Evolutionary conservation across 2,797 vertebrate genomes (phyloP).

Genomic region (Danio tinwini): DNA sequence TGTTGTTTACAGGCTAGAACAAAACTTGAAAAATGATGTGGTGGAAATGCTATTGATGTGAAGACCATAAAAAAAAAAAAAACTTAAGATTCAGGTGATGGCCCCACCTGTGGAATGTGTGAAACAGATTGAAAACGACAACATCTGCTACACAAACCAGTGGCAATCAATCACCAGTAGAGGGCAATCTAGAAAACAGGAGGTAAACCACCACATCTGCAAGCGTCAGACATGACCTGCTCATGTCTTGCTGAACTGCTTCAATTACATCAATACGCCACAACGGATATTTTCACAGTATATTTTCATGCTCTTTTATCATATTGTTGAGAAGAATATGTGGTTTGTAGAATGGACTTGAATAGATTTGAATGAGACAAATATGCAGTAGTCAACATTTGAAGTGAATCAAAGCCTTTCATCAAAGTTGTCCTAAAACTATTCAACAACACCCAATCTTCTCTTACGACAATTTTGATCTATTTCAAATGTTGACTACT

Average conservation of each 20-base stretch:
- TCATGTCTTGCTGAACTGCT: conserved; percentile 12
- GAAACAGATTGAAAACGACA: conserved; percentile 21
- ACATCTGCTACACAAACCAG: conserved; percentile 8
- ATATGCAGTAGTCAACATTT: no score
- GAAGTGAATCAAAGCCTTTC: no score
- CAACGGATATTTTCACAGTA: not conserved
- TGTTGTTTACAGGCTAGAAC: conserved; percentile 32
- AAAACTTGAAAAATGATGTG: not conserved
- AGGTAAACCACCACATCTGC: conserved; percentile 30
- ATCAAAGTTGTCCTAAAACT: no score
- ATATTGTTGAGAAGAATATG: no score
- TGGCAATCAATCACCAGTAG: conserved; percentile 47
- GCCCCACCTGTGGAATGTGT: conserved; percentile 47
- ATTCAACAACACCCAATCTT: no score
- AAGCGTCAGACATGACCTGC: not conserved
- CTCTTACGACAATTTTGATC: no score
- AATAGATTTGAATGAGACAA: not conserved
- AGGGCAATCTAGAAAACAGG: conserved; percentile 41
- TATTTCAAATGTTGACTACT: no score
- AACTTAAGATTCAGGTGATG: conserved; percentile 18
- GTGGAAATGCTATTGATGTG: conserved; percentile 1
- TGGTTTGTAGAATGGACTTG: not conserved
- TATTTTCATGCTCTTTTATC: not conserved
- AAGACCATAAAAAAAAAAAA: conserved; percentile 13
- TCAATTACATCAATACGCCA: not conserved